Base-by-base conservation (phyloP, 2,888 invertebrate species). In the Netelia fuscicornis region DNA sequence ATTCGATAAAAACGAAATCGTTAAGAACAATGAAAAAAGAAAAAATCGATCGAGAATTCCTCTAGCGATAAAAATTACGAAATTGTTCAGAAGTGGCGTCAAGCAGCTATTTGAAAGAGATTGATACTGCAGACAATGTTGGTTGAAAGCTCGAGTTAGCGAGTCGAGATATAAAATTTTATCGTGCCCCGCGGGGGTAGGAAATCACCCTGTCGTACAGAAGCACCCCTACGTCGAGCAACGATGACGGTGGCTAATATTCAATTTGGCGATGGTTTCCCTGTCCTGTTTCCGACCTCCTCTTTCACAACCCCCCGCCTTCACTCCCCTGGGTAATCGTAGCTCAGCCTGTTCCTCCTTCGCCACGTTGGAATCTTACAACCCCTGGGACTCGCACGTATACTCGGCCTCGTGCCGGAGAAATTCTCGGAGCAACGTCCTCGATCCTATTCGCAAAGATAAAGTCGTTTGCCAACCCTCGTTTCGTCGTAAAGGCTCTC, bases 381-480 rank as follows among this genome's bases (percentile, higher is more conserved):
- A 81, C 84, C 84, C 84, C 70, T 44, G 84, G 81, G 84, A 84
- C 75, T 37, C 62, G 30, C 72, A 60, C 54, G 44, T 58, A 20
- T 13, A 42, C 44, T 17, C 68, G 13, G n/a, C 13, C 52, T 25
- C 48, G 74, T 44, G 44, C 58, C 75, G 37, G 30, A 64, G 72
- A 37, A 75, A 56, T 52, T 23, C 67, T 23, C 2, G 67, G 23
- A 17, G 20, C 20, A 48, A 37, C 37, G 37, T 37, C 37, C 37
- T 60, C 68, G 56, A 60, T 77, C 74, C 78, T 78, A 75, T 75
- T 54, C 62, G 78, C 62, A 48, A 70, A 54, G 72, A 81, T 84
- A 81, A 84, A 82, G 81, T 85, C 78, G 78, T 85, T 82, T 70
- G 78, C 42, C 78, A 70, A 82, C 84, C 84, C 82, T 67, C 78